phyloP scores from a whole-genome alignment of 1,140 invertebrate species.

The Streblospio benedicti region DNA sequence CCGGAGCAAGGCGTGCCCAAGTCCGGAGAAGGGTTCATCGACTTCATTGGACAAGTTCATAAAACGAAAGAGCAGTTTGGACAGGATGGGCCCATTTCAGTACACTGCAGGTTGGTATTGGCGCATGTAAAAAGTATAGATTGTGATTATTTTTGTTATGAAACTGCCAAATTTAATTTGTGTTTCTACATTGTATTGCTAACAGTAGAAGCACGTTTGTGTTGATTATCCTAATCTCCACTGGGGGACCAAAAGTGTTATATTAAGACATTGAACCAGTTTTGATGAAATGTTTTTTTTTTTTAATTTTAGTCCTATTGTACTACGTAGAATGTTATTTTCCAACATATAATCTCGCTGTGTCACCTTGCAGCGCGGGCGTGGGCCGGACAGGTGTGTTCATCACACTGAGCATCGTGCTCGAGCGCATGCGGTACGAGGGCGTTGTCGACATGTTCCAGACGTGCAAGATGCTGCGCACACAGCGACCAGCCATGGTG shows the following conservation, averaged over 20 bases:
- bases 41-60: conserved; percentile 89
- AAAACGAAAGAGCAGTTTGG: conserved; percentile 99
- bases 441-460: conserved; percentile 98
- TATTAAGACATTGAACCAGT: too few species aligned
- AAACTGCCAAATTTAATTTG: too few species aligned
- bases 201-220: too few species aligned
- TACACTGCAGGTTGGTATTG: conserved; percentile 78
- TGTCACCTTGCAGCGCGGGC: conserved; percentile 46
- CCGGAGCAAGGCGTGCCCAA: conserved; percentile 75
- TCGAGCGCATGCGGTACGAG: conserved; percentile 98
- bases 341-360: too few species aligned
- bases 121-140: not conserved
- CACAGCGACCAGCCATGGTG: conserved; percentile 96
- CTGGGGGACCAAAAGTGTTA: too few species aligned
- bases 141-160: too few species aligned
- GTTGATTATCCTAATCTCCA: too few species aligned
- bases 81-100: conserved; percentile 96
- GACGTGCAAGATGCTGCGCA: conserved; percentile 92
- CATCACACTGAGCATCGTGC: conserved; percentile 93
- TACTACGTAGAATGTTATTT: too few species aligned
- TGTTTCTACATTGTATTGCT: too few species aligned
- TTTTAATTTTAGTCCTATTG: too few species aligned
- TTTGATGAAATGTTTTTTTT: too few species aligned
- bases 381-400: conserved; percentile 92
- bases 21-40: conserved; percentile 92